Percentiles rank a stretch among this genome's conserved stretches.
phyloP scores from a whole-genome alignment of 2,797 vertebrate species.

The Podargus strigoides region DNA sequence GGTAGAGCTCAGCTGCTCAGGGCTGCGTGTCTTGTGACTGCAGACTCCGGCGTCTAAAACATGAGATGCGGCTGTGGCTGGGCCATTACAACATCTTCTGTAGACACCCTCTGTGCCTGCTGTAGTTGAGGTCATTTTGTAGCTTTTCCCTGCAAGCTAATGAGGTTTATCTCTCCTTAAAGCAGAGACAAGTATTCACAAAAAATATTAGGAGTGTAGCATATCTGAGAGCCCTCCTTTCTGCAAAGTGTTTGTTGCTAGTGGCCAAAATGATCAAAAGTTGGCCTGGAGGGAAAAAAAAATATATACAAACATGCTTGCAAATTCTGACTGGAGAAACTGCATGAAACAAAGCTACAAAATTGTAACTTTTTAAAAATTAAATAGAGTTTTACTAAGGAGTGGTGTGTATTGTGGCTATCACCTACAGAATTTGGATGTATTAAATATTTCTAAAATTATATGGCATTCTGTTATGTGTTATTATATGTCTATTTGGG shows the following conservation, averaged over 20 bases:
- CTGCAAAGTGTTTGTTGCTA: neutral
- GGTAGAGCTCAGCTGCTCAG: neutral
- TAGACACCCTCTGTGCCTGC: neutral
- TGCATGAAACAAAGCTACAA: neutral
- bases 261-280: neutral
- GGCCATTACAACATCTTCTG: neutral
- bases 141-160: neutral
- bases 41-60: neutral
- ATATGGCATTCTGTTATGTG: neutral
- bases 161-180: neutral
- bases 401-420: neutral
- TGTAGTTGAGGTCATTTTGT: neutral
- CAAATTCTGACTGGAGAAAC: neutral
- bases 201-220: neutral
- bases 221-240: neutral
- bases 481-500: neutral
- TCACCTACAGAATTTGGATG: neutral
- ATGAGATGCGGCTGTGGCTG: neutral
- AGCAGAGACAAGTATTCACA: neutral
- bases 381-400: neutral
- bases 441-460: conserved; percentile 49
- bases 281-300: neutral
- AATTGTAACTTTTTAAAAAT: neutral
- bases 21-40: neutral
- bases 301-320: neutral